phyloP scores from a whole-genome alignment of 2,888 invertebrate genomes.

The Isoperla grammatica region DNA sequence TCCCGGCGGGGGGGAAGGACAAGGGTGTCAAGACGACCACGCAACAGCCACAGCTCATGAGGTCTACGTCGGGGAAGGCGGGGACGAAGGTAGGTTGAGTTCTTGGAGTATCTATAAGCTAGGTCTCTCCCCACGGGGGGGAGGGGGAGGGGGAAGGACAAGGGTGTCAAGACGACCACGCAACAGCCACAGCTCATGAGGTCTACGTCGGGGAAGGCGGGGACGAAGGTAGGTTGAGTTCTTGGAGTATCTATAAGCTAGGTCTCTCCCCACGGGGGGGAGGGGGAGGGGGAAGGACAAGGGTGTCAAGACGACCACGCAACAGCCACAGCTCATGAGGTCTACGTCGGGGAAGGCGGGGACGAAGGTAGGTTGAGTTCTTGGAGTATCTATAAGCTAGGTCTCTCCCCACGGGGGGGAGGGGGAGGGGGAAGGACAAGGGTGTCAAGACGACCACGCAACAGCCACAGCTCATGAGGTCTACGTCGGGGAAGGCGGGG shows the following conservation, averaged over 20 bases:
- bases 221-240: conserved; percentile 41
- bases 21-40: no score
- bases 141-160: conserved; percentile 18
- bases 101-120: conserved; percentile 47
- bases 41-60: no score
- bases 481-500: no score
- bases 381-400: no score
- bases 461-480: no score
- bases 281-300: conserved; percentile 12
- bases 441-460: no score
- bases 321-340: no score
- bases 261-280: conserved; percentile 39
- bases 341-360: conserved; percentile 8
- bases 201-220: conserved; percentile 17
- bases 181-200: conserved; percentile 17
- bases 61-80: no score
- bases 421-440: no score
- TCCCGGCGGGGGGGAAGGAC: conserved; percentile 37
- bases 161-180: neutral
- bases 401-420: no score
- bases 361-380: no score
- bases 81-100: no score
- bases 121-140: conserved; percentile 40
- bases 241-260: conserved; percentile 46
- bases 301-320: neutral